Base-by-base conservation (phyloP, 2,888 invertebrate genomes). In the Myopa testacea region DNA sequence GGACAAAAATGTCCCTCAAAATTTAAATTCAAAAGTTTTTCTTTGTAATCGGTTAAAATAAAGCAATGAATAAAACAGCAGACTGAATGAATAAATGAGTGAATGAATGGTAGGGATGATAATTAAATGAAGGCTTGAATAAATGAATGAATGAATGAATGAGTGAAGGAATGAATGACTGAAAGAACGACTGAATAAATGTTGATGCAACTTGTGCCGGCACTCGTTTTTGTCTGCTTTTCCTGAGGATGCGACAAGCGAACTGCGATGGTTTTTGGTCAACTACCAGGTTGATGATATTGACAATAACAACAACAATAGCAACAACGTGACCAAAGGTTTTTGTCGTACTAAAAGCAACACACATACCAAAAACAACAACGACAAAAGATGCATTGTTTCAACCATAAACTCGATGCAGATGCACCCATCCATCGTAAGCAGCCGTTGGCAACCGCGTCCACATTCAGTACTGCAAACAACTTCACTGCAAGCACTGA, bases 161-260 rank as follows among this genome's bases (percentile, higher is more conserved):
- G 63, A 0, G 3, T 8, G 37, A 63, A 4, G 8, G 45, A 45
- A n/a, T 6, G 67, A 19, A 40, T 10, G 12, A 38, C 0, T 34
- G 37, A 37, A 34, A 34, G n/a, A 14, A 14, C 34, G 34, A 3
- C 5, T 14, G 14, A 45, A 45, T 8, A 1, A 10, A 45, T 6
- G 45, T 45, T 45, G 45, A 10, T 45, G 45, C 6, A 45, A 45
- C 45, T 45, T 45, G 26, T 62, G 62, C 62, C 10, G 19, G 19
- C 1, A 10, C 8, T 26, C 19, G 62, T 26, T 62, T 63, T 67
- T 67, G 16, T 67, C 19, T 19, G 50, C 55, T 55, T 45, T 60
- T 63, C 63, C 50, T 63, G 26, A 40, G 62, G 62, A 73, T 62
- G 73, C 73, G 62, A 55, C 55, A 70, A 55, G 70, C 70, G 55